phyloP scores from a whole-genome alignment of 1,140 invertebrate species.

The Calycopis cecrops region DNA sequence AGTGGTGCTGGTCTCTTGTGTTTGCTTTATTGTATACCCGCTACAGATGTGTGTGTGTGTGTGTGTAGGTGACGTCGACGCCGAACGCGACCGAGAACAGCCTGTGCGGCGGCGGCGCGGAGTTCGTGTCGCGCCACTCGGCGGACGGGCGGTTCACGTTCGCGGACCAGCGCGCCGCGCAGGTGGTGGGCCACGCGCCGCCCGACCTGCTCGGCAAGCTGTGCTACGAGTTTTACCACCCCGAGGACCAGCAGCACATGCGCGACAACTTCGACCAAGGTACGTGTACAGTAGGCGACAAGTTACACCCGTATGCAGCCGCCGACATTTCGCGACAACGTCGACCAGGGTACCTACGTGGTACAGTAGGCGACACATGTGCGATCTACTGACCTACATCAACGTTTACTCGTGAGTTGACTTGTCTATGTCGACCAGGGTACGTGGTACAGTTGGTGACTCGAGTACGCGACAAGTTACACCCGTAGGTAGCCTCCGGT shows the following conservation, averaged over 20 bases:
- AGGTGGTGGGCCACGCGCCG: conserved; percentile 93
- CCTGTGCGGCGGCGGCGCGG: conserved; percentile 88
- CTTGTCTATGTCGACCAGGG: too few species aligned
- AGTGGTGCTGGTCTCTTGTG: too few species aligned
- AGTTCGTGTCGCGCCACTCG: conserved; percentile 96
- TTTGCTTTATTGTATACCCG: neutral
- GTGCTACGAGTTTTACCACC: conserved; percentile 97
- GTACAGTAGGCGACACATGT: too few species aligned
- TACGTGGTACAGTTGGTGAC: too few species aligned
- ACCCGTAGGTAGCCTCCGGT: too few species aligned
- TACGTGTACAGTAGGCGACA: conserved; percentile 38
- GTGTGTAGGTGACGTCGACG: conserved; percentile 92
- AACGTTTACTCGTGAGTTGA: too few species aligned
- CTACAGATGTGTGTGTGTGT: neutral
- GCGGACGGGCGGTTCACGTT: conserved; percentile 98
- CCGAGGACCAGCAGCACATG: conserved; percentile 96
- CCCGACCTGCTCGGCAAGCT: conserved; percentile 95
- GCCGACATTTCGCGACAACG: too few species aligned
- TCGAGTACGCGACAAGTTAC: too few species aligned
- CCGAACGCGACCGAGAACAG: conserved; percentile 93
- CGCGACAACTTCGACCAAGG: conserved; percentile 98
- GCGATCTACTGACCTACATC: too few species aligned
- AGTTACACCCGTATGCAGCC: too few species aligned
- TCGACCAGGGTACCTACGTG: too few species aligned
- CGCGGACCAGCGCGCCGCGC: conserved; percentile 95